Evolutionary conservation across 1,140 invertebrate genomes (phyloP), one percentile per base, ranked within the genome.

Genomic region (Forficula auricularia): DNA sequence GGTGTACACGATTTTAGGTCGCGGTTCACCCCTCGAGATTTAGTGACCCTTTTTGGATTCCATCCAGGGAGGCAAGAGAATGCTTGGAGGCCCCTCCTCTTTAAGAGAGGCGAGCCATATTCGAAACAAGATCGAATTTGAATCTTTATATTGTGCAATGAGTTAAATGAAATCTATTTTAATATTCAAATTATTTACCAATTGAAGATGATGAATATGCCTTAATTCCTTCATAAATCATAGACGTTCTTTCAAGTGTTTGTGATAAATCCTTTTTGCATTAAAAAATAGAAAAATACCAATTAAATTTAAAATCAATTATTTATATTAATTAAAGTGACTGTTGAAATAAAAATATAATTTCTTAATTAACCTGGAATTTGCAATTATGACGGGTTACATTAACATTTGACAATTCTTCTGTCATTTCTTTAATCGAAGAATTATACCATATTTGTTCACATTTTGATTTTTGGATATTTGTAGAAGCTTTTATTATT

Each of bases 391-490:
- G 49, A 6, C 54, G 18, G 30, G 40, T 52, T 22, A 48, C 50
- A 12, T 57, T 22, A 43, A 59, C 52, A 38, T 31, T 37, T 3
- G 34, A 52, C 47, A 42, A 47, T 46, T 52, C 45, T 44, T 65
- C 54, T 34, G 66, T 42, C 27, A 66, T 46, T 38, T 63, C 62
- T 43, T 60, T 68, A 15, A 76, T 47, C 54, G 67, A 77, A 19
- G 75, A 78, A 50, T 75, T 76, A 56, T 62, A 60, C 70, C 73
- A 74, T 47, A 74, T 57, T 50, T 66, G 54, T 55, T 62, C 65
- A 53, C 65, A 56, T 51, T 62, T 57, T 43, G 64, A 57, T 50
- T 69, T 60, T 51, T 77, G 72, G 37, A 72, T 53, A 55, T 70
- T 70, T 27, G 63, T 51, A 33, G 66, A 64, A 36, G 73, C 69